Evolutionary conservation across 64 coral and sea anemone genomes (phyloP).

Genomic region (Dendronephthya gigantea): DNA sequence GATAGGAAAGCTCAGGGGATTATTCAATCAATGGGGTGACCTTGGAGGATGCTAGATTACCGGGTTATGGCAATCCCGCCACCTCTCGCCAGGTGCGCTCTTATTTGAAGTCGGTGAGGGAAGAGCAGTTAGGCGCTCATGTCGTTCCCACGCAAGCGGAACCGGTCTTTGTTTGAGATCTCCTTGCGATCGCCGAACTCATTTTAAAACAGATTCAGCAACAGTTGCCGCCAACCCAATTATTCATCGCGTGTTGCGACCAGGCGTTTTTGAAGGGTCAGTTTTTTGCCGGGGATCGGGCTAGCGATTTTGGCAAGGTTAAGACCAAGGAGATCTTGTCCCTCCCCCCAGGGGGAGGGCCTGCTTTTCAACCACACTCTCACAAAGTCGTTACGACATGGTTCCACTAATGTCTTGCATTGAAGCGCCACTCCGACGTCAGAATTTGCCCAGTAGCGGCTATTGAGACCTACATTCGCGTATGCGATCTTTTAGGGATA

Average conservation of each 20-base stretch:
- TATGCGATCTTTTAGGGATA: conserved; percentile 4
- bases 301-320: not conserved
- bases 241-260: conserved; percentile 7
- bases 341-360: conserved; percentile 19
- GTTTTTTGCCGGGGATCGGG: conserved; percentile 42
- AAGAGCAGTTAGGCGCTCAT: conserved; percentile 25
- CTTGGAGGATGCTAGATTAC: not conserved
- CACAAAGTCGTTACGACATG: conserved; percentile 39
- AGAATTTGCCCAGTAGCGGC: conserved; percentile 23
- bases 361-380: conserved; percentile 40
- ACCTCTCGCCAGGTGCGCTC: not conserved
- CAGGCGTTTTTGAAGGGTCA: conserved; percentile 12
- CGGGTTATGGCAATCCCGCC: not conserved
- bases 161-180: not conserved
- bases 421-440: conserved; percentile 21
- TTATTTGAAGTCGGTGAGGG: not conserved
- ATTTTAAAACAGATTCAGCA: not conserved
- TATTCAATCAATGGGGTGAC: not conserved
- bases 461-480: conserved; percentile 19
- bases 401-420: conserved; percentile 31
- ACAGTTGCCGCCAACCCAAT: not conserved
- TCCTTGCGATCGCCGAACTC: not conserved
- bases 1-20: conserved; percentile 18
- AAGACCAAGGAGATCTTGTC: conserved; percentile 4
- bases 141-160: not conserved